A percentile compares a stretch with the other conserved stretches of the same genome.
Evolutionary conservation across 2,113 vertebrate genomes (phyloP).

Genomic region (Rhinolophus sinicus): DNA sequence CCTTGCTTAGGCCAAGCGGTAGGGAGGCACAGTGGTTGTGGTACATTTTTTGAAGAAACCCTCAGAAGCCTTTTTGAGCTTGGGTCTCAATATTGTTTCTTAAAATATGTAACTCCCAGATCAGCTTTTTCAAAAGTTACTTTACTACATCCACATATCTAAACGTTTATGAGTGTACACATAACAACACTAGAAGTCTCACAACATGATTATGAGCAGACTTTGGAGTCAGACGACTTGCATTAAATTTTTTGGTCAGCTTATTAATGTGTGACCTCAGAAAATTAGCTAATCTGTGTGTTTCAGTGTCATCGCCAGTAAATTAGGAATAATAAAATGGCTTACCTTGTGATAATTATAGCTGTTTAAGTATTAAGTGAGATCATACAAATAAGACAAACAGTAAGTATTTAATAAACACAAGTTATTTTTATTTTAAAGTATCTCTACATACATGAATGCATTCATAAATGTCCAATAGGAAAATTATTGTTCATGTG

Average conservation of each 20-base stretch:
- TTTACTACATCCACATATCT: background rate
- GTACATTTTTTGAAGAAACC: background rate
- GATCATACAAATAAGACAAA: background rate
- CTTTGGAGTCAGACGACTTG: background rate
- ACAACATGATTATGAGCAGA: background rate
- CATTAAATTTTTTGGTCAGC: background rate
- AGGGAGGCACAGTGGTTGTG: background rate
- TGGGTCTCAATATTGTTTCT: background rate
- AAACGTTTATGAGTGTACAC: background rate
- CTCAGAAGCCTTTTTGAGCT: background rate
- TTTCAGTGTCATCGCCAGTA: background rate
- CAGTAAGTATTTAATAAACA: background rate
- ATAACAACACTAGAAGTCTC: background rate
- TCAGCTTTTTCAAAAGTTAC: background rate
- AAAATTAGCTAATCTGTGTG: background rate
- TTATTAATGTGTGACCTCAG: background rate
- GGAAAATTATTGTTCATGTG: background rate
- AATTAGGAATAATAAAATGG: background rate
- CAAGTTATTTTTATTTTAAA: background rate
- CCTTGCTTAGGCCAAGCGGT: background rate
- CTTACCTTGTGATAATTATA: background rate
- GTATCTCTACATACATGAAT: background rate
- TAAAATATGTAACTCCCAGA: background rate
- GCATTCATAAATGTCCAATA: background rate
- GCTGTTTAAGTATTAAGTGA: background rate